Base-by-base conservation (phyloP, 1,140 invertebrate species). In the Gryllus bimaculatus region DNA sequence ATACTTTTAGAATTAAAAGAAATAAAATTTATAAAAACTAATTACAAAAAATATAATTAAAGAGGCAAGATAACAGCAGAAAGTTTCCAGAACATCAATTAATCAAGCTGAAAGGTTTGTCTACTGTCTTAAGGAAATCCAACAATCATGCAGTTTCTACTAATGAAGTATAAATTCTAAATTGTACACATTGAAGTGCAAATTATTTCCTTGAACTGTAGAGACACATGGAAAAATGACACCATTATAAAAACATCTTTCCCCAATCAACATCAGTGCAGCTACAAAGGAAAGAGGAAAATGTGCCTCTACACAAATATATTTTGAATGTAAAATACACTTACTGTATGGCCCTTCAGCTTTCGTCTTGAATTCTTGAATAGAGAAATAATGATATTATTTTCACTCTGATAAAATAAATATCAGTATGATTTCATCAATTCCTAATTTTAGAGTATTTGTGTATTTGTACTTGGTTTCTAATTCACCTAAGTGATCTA, bases 351-450 rank as follows among this genome's bases (percentile, higher is more conserved):
- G 74, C 76, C 79, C 75, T 80, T 81, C 78, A 76, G 80, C 81
- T 81, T 81, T 80, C 80, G 78, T 80, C 80, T 79, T n/a, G 80
- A 82, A 74, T 78, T 79, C 79, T 80, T 81, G 80, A 80, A 80
- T 76, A 78, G 48, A 74, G 76, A 74, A 79, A 81, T 74, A 74
- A 82, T 78, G 54, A 18, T 18, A 66, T 66, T 66, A 66, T 18
- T 13, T 66, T 66, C 54, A 66, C 10, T 66, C 54, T 13, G 18
- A 66, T 66, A 13, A 18, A 66, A 18, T 13, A 66, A 13, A 18
- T 13, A 66, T 66, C 7, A 66, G 54, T 66, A 66, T 66, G 54
- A 66, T 66, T 66, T 66, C 18, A 66, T 2, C 10, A 66, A 66
- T 66, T 66, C 2, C 10, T 66, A 10, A 66, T 66, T 66, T 39